Conservation (phyloP, 2,888 invertebrate genomes). For the Nymphalis polychloros region DNA sequence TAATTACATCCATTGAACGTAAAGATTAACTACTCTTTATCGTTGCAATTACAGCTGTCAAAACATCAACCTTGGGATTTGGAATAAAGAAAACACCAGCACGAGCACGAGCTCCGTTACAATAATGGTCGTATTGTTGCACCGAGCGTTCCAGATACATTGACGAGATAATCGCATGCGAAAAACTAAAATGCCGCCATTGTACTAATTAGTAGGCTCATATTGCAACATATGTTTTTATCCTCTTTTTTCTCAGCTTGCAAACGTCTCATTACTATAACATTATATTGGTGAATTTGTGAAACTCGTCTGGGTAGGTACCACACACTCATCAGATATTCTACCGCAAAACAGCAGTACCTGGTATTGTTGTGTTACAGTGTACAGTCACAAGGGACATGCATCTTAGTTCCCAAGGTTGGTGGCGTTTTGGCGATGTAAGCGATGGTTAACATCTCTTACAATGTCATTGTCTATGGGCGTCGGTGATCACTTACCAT, state of each 20-base stretch:
- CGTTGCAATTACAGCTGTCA: conserved; percentile 69
- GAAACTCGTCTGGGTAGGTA: too few relatives aligned
- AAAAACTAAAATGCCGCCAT: conserved; percentile 66
- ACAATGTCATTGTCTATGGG: too few relatives aligned
- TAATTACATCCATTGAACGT: conserved; percentile 54
- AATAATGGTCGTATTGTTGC: conserved; percentile 73
- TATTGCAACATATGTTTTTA: conserved; percentile 26
- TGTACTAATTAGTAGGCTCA: conserved; percentile 49
- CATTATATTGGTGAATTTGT: conserved; percentile 18
- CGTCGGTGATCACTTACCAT: too few relatives aligned
- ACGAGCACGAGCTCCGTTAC: conserved; percentile 56
- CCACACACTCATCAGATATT: too few relatives aligned
- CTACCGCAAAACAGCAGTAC: too few relatives aligned
- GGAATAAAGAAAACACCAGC: conserved; percentile 65
- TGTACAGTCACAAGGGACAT: too few relatives aligned
- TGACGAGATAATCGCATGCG: conserved; percentile 64
- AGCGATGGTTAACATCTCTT: too few relatives aligned
- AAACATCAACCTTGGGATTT: conserved; percentile 72
- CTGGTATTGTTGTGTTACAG: too few relatives aligned
- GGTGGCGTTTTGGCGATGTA: too few relatives aligned
- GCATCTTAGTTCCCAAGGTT: too few relatives aligned
- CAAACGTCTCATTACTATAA: conserved; percentile 44
- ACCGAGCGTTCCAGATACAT: conserved; percentile 58
- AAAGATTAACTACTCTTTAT: conserved; percentile 55
- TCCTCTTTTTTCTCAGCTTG: conserved; percentile 23